phyloP scores from a whole-genome alignment of 2,888 invertebrate species.

The Apamea crenata region DNA sequence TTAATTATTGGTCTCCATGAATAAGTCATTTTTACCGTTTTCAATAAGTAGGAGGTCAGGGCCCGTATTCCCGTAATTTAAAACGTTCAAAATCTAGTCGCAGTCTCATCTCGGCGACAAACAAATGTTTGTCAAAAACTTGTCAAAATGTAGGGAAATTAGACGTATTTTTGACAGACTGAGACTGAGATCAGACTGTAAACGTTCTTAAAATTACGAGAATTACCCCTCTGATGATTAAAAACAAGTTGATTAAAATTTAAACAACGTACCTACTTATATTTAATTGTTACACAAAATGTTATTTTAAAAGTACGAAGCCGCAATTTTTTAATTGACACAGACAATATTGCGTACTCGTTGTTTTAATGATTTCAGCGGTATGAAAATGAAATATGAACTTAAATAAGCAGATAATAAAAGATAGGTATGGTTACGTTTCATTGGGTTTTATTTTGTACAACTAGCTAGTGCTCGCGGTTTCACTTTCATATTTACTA shows the following conservation, averaged over 20 bases:
- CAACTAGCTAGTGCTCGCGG: too few relatives aligned
- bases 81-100: too few relatives aligned
- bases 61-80: too few relatives aligned
- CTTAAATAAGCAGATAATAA: neutral
- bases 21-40: conserved; percentile 44
- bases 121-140: too few relatives aligned
- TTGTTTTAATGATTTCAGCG: conserved; percentile 26
- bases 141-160: too few relatives aligned
- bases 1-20: conserved; percentile 46
- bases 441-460: neutral
- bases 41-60: conserved; percentile 11
- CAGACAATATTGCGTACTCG: conserved; percentile 29
- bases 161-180: too few relatives aligned
- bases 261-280: neutral
- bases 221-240: too few relatives aligned
- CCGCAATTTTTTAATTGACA: conserved; percentile 31
- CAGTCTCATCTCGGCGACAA: too few relatives aligned
- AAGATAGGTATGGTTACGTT: neutral
- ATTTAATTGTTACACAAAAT: conserved; percentile 5
- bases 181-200: too few relatives aligned
- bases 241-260: neutral
- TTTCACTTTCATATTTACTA: neutral
- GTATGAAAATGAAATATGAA: conserved; percentile 14
- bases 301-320: conserved; percentile 22
- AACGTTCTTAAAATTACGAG: too few relatives aligned